These are phyloP conservation scores for Anodontia alba DNA, from an alignment of 2,888 invertebrate species.

Conservation along the genomic window DNA sequence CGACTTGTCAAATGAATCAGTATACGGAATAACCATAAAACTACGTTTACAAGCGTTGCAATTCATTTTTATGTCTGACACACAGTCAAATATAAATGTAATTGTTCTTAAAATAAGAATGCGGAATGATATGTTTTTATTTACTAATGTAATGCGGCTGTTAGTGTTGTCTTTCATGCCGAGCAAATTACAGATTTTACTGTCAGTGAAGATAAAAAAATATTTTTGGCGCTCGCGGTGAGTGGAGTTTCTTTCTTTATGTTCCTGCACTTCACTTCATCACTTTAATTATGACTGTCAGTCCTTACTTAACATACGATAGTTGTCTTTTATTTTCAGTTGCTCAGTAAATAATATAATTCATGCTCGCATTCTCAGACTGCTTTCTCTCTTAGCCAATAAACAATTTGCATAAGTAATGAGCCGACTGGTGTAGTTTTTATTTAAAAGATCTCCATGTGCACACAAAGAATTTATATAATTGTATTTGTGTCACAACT, in stretches of 20 bases:
- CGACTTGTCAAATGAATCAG: no score
- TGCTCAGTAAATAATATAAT: background rate
- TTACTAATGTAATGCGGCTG: constrained; percentile 80
- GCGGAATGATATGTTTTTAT: constrained; percentile 82
- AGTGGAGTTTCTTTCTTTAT: constrained; percentile 20
- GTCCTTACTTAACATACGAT: background rate
- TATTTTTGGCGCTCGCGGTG: constrained; percentile 49
- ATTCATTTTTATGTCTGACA: no score
- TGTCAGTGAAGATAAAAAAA: constrained; percentile 25
- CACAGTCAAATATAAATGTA: no score
- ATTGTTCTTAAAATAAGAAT: no score
- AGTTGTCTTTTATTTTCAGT: background rate
- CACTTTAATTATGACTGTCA: background rate
- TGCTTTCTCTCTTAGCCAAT: constrained; percentile 7
- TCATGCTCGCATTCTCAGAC: background rate
- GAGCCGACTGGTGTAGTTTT: constrained; percentile 3
- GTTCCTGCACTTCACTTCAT: background rate
- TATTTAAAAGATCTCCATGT: no score
- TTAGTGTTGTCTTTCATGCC: constrained; percentile 78
- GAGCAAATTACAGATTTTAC: constrained; percentile 50
- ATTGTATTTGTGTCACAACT: no score
- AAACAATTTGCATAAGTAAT: constrained; percentile 55
- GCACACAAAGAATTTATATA: no score
- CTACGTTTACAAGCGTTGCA: no score
- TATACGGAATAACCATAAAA: no score